Base-by-base conservation (phyloP, 2,888 invertebrate species). In the Andrena minutula region DNA sequence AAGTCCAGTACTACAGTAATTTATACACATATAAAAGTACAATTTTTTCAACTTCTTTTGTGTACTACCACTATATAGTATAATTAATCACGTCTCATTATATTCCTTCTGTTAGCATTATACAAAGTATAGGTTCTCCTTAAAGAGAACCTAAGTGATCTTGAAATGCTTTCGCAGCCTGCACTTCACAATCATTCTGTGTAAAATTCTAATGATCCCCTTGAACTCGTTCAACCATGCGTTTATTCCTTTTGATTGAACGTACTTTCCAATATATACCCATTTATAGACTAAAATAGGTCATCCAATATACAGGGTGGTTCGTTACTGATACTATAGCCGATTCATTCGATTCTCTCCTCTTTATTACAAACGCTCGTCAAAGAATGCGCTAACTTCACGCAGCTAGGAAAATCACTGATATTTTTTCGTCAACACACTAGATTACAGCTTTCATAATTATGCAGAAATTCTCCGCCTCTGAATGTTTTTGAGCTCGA, bases 141-240 rank as follows among this genome's bases (percentile, higher is more conserved):
- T 53, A n/a, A 23, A 23, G 10, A 56, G 20, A 10, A 56, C 26
- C 56, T 56, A 56, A 56, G 23, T 56, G 23, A 56, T 56, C 56
- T 56, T 56, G 26, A 56, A 56, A 23, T 10, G 23, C 56, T 23
- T 10, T 23, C 23, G 1, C 26, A 23, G 56, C 56, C 56, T 26
- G 10, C 56, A 26, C 56, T 26, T 26, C 23, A 23, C 23, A 56
- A 56, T 56, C 23, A 26, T 56, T 56, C 56, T 56, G 56, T 23
- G 56, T 56, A 26, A 56, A 56, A 56, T 56, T 26, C 56, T 56
- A 56, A 56, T 56, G 56, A 56, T 56, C 56, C 56, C 56, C 56
- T 56, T 10, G 56, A 56, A 23, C 26, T 26, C 26, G 10, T 26
- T 56, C 23, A 23, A 56, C 56, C 56, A 56, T 56, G 56, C 56